phyloP scores from a whole-genome alignment of 2,113 vertebrate species.

The Ameiurus melas region DNA sequence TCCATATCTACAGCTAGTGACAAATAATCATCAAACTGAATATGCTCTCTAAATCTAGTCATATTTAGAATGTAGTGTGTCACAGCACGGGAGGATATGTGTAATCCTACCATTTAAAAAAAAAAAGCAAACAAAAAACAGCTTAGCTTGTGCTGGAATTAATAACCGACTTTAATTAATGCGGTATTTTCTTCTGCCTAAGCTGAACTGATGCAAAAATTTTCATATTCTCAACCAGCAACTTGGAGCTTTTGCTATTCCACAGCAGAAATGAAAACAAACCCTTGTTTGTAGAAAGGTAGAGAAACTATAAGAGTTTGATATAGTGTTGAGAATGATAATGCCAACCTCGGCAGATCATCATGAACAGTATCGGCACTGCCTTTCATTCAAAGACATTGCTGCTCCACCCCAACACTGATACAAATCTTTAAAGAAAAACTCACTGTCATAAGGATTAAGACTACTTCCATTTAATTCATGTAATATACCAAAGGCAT shows the following conservation, averaged over 20 bases:
- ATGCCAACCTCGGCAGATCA: background rate
- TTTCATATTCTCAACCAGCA: background rate
- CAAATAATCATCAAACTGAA: too few species aligned
- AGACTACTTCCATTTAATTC: background rate
- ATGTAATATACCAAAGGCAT: background rate
- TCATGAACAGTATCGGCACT: background rate
- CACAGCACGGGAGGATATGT: background rate
- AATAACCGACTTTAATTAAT: constrained; percentile 1
- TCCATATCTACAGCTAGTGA: constrained; percentile 6
- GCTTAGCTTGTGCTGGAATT: background rate
- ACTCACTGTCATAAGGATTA: background rate
- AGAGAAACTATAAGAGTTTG: background rate
- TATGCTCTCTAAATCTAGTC: background rate
- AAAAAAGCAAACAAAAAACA: background rate
- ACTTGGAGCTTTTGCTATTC: background rate
- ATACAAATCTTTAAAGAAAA: background rate
- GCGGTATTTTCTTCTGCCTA: background rate
- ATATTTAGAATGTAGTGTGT: background rate
- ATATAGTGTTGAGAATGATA: background rate
- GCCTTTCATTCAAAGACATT: background rate
- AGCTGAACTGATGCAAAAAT: background rate
- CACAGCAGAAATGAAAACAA: background rate
- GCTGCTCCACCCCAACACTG: background rate
- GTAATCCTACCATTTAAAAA: background rate
- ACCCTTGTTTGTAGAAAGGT: background rate